Evolutionary conservation across 2,888 invertebrate genomes (phyloP), one percentile per base, ranked within the genome.

Genomic region (Megaustenia siamemsis): DNA sequence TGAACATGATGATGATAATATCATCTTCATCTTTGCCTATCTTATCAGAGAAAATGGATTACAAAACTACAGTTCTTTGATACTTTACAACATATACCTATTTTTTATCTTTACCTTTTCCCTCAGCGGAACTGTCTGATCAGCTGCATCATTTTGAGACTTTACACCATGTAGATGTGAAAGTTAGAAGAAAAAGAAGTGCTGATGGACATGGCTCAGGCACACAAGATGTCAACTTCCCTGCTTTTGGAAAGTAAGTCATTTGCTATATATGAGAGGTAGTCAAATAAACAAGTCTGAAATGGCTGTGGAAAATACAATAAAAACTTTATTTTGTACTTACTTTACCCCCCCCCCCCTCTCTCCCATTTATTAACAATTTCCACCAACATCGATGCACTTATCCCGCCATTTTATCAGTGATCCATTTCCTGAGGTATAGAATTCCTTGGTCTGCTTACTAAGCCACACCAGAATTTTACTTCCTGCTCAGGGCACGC

Each of bases 131-230:
- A 73, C 83, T 88, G 12, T 24, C 75, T 35, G 78, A 78, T 3
- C 84, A 86, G 66, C 83, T 92, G 43, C 82, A 83, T 15, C 90
- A 91, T 79, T 92, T 89, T 90, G 92, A 92, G 86, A 91, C 90
- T 0, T 80, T 92, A 45, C 88, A 89, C 71, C 79, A 86, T 56
- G 66, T 84, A 15, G 82, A 87, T 35, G 78, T 87, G 53, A 69
- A 35, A 38, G 81, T 83, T 1, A 66, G 88, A 40, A 83, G 43
- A 28, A 86, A 76, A 45, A 73, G 88, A 43, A 86, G 85, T 86
- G 38, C 82, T 1, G 88, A 89, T 76, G 86, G 88, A 68, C 81
- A 80, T 32, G 81, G 86, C 21, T 53, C 84, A 28, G 86, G 86
- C 68, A 84, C 86, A 15, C 89, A 88, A 85, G 90, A 90, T 76